Conservation (phyloP, 2,797 vertebrate genomes). For the Cyprinodon diabolis region DNA sequence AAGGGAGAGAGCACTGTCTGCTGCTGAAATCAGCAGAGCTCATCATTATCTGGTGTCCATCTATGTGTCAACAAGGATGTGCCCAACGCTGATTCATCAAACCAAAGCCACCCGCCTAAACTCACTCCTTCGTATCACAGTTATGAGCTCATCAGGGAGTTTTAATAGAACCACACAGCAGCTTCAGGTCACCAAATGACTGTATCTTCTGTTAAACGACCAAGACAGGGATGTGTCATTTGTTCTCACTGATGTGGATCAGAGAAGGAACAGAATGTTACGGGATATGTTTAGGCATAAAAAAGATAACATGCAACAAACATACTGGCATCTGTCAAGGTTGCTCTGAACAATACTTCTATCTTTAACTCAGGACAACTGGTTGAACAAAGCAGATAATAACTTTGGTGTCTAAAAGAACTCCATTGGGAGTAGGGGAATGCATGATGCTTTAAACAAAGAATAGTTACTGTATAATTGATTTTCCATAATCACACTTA, state of each 20-base stretch:
- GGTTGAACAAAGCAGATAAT: slow-evolving; percentile 32
- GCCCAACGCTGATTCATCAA: slow-evolving; percentile 68
- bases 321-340: slow-evolving; percentile 40
- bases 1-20: slow-evolving; percentile 32
- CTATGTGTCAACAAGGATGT: slow-evolving; percentile 69
- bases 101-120: slow-evolving; percentile 39
- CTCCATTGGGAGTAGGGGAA: slow-evolving; percentile 28
- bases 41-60: slow-evolving; percentile 61
- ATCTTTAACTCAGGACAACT: slow-evolving; percentile 56
- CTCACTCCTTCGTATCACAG: slow-evolving; percentile 55
- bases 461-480: slow-evolving; percentile 16
- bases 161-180: slow-evolving; percentile 35
- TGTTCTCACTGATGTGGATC: slow-evolving; percentile 34
- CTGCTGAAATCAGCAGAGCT: slow-evolving; percentile 52
- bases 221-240: slow-evolving; percentile 27
- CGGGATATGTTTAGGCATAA: slow-evolving; percentile 13
- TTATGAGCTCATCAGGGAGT: slow-evolving; percentile 58
- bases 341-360: slow-evolving; percentile 52
- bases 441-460: neutral
- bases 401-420: slow-evolving; percentile 40
- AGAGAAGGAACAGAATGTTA: slow-evolving; percentile 7
- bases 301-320: slow-evolving; percentile 37
- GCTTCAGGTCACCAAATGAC: slow-evolving; percentile 55
- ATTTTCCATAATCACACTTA: neutral
- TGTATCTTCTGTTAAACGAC: slow-evolving; percentile 46